A percentile compares a stretch with the other conserved stretches of the same genome.
Evolutionary conservation across 2,888 invertebrate genomes (phyloP).

Genomic region (Pardosa pseudoannulata): DNA sequence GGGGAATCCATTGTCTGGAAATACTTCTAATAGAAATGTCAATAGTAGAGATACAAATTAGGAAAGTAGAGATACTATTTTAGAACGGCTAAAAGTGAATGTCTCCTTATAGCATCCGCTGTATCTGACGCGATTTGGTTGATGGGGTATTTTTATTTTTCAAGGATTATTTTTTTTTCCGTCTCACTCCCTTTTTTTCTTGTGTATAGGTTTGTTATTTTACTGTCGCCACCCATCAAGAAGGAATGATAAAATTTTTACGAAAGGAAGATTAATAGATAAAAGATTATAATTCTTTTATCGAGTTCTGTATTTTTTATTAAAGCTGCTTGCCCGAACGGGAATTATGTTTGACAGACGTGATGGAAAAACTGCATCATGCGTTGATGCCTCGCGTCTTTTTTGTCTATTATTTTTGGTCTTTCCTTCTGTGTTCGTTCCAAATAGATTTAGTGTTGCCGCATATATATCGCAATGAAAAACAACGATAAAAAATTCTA

Average conservation of each 20-base stretch:
- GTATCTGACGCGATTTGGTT: background rate
- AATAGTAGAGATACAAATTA: slow-evolving; percentile 49
- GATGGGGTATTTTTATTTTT: background rate
- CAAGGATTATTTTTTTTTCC: too few species aligned
- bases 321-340: background rate
- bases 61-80: slow-evolving; percentile 32
- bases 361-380: slow-evolving; percentile 8
- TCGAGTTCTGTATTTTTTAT: slow-evolving; percentile 3
- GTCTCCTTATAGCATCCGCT: background rate
- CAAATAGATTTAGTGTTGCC: too few species aligned
- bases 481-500: too few species aligned
- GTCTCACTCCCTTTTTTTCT: background rate
- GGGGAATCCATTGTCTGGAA: background rate
- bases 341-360: slow-evolving; percentile 2
- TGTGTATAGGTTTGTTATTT: background rate
- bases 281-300: background rate
- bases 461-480: too few species aligned
- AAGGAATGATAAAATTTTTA: background rate
- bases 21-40: slow-evolving; percentile 59
- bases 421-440: background rate
- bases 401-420: background rate
- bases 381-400: background rate
- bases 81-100: background rate
- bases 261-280: slow-evolving; percentile 12
- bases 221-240: slow-evolving; percentile 1